These are phyloP conservation scores for Leptarthrus brevirostris DNA, from an alignment of 2,888 invertebrate genomes.

Conservation along the genomic window DNA sequence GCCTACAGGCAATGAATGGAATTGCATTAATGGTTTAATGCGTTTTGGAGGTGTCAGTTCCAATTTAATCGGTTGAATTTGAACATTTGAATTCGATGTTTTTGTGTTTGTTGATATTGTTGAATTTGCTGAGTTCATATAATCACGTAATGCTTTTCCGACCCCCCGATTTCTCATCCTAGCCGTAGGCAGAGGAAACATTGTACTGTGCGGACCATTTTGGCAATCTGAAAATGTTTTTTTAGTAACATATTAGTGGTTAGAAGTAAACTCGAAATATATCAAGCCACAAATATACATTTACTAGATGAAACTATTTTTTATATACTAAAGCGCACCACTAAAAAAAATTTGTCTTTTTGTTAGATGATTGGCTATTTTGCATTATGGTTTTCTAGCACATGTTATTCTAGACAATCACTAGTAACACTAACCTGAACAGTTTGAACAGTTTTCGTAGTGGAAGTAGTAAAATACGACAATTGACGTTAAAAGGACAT, in stretches of 20 bases:
- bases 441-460: constrained; percentile 62
- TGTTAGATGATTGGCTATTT: no score
- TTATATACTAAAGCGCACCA: no score
- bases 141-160: background rate
- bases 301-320: no score
- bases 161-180: background rate
- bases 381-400: no score
- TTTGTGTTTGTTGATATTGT: constrained; percentile 10
- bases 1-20: no score
- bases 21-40: constrained; percentile 34
- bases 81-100: constrained; percentile 9
- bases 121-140: background rate
- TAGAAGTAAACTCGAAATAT: background rate
- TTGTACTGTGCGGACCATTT: constrained; percentile 65
- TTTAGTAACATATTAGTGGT: constrained; percentile 7
- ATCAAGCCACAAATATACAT: background rate
- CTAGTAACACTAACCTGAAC: constrained; percentile 61
- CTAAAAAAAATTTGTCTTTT: no score
- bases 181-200: constrained; percentile 57
- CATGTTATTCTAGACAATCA: background rate
- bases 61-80: constrained; percentile 23
- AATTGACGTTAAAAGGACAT: background rate
- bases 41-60: constrained; percentile 44
- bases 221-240: constrained; percentile 65
- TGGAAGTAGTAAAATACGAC: constrained; percentile 57